Evolutionary conservation across 1,140 invertebrate genomes (phyloP).

Genomic region (Sipha flava): DNA sequence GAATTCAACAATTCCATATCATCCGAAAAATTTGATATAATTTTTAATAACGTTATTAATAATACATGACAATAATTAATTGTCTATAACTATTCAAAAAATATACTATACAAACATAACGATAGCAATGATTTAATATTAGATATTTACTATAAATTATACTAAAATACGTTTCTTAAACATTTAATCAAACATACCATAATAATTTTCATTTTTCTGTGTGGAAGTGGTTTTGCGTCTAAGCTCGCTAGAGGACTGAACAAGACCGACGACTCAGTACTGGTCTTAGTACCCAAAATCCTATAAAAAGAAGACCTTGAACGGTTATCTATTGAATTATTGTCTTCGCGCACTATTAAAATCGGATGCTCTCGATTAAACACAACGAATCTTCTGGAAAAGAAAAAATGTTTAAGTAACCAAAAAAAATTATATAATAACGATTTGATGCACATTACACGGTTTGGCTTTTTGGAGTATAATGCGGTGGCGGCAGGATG

Average conservation of each 20-base stretch:
- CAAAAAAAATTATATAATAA: not conserved
- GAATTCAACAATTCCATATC: no score
- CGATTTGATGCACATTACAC: slow-evolving; percentile 18
- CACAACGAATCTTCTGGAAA: not conserved
- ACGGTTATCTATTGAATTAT: not conserved
- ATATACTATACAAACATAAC: no score
- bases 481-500: not conserved
- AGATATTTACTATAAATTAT: no score
- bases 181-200: not conserved
- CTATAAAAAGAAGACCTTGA: not conserved
- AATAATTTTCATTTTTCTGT: not conserved
- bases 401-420: not conserved
- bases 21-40: no score
- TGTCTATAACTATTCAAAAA: no score
- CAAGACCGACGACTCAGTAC: not conserved
- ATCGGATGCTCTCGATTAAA: not conserved
- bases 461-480: not conserved
- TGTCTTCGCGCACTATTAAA: not conserved
- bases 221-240: not conserved
- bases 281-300: not conserved
- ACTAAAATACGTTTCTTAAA: no score
- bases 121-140: no score
- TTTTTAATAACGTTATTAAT: no score
- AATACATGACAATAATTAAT: no score
- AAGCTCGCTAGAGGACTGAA: not conserved